These are phyloP conservation scores for Galerucella pusilla DNA, from an alignment of 2,888 invertebrate species.

Conservation along the genomic window DNA sequence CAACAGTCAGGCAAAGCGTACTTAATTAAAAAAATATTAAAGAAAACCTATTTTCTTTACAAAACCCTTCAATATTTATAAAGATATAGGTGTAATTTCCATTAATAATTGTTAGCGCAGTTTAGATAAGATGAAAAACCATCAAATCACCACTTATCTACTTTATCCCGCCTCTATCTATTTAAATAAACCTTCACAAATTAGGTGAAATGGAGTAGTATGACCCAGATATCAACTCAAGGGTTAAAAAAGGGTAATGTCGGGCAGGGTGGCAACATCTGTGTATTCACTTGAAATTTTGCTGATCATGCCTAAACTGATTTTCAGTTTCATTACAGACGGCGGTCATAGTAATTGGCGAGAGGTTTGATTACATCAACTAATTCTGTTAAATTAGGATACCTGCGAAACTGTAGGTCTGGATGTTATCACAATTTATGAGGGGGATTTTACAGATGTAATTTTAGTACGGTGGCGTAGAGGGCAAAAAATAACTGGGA, in stretches of 20 bases:
- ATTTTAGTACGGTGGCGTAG: too few relatives aligned
- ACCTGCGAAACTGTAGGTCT: slow-evolving; percentile 23
- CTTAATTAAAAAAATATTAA: too few relatives aligned
- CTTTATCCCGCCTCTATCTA: background rate
- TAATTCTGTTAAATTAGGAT: slow-evolving; percentile 38
- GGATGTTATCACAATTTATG: slow-evolving; percentile 41
- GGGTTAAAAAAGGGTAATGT: slow-evolving; percentile 12
- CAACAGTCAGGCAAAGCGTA: too few relatives aligned
- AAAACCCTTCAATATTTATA: too few relatives aligned
- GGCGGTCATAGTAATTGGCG: slow-evolving; percentile 26
- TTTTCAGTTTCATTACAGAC: slow-evolving; percentile 13
- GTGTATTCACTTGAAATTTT: slow-evolving; percentile 21
- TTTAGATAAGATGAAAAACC: too few relatives aligned
- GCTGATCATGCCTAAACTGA: slow-evolving; percentile 17
- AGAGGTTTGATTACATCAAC: slow-evolving; percentile 33
- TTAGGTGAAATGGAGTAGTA: slow-evolving; percentile 12
- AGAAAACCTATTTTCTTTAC: too few relatives aligned
- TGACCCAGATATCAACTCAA: slow-evolving; percentile 14
- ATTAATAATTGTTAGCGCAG: too few relatives aligned
- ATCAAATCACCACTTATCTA: too few relatives aligned
- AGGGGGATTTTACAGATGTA: slow-evolving; percentile 15
- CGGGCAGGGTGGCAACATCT: slow-evolving; percentile 13
- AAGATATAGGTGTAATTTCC: too few relatives aligned
- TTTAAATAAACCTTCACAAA: slow-evolving; percentile 9
- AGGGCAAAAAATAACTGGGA: too few relatives aligned